Evolutionary conservation across 64 coral and sea anemone genomes (phyloP), one percentile per base, ranked within the genome.

Genomic region (Pocillopora damicornis): DNA sequence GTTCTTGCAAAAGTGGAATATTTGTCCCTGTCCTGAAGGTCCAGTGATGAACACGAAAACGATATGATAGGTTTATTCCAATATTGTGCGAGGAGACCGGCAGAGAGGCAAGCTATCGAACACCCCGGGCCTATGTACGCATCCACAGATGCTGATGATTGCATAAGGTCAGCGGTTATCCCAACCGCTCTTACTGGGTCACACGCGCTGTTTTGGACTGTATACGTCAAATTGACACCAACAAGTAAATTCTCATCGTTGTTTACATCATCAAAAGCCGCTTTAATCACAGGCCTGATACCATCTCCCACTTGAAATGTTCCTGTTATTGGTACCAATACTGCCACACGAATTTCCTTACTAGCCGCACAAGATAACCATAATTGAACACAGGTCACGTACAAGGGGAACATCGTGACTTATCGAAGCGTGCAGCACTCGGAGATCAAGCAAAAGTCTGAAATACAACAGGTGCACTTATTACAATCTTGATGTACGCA

Each of bases 51-150:
- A 79, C 93, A 95, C 7, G 93, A 95, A 38, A 79, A 95, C 4
- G 93, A 95, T 18, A 95, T 92, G 63, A 95, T 95, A 18, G 90
- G 89, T 51, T 86, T 88, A 75, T 92, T 92, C 86, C 88, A 95
- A 62, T 95, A 89, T 0, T 86, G 81, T 61, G 93, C 93, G 0
- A 95, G 76, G 26, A 91, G 30, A 22, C 79, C 93, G 13, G 90
- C 79, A 1, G 66, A 42, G 15, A 92, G 37, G 64, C 93, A 95
- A 17, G 89, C 93, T 60, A 26, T 68, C 17, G 93, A 86, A 83
- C 93, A 95, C 66, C 93, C 93, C 23, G 93, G 93, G 63, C 93
- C 93, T 78, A 95, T 92, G 38, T 83, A 83, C 17, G 76, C 64
- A 73, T 95, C 63, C 60, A 89, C 72, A 13, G 64, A 74, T 15